These are phyloP conservation scores for Cheumatopsyche charites DNA, from an alignment of 1,140 invertebrate species.

Conservation along the genomic window DNA sequence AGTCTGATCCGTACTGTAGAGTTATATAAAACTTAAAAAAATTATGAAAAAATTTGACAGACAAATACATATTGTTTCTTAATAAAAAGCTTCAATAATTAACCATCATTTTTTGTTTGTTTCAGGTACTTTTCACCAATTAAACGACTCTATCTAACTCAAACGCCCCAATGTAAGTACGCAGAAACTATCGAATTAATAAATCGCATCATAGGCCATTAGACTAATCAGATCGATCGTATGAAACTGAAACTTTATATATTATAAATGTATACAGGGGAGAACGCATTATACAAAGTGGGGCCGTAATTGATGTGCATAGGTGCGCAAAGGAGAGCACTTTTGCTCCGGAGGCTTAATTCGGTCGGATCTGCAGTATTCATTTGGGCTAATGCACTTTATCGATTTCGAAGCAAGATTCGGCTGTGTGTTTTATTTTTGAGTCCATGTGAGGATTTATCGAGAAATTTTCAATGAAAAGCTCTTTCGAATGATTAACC, in stretches of 20 bases:
- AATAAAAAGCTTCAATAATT: background rate
- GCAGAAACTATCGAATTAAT: conserved; percentile 12
- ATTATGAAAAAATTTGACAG: no score
- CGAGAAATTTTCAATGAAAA: background rate
- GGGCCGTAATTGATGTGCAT: no score
- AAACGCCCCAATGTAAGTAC: no score
- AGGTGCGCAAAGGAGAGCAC: conserved; percentile 7
- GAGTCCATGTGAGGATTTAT: background rate
- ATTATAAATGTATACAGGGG: no score
- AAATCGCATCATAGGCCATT: no score
- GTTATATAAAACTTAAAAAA: no score
- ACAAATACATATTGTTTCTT: no score
- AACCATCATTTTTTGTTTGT: background rate
- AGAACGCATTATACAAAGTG: background rate
- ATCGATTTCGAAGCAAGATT: conserved; percentile 35
- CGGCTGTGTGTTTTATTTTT: background rate
- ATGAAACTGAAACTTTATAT: background rate
- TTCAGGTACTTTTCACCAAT: conserved; percentile 32
- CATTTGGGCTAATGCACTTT: conserved; percentile 38
- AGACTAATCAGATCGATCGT: no score
- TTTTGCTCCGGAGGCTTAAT: conserved; percentile 33
- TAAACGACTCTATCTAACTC: background rate
- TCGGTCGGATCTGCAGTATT: conserved; percentile 32
- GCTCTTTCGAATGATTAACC: no score
- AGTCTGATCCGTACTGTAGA: no score